phyloP scores from a whole-genome alignment of 2,888 invertebrate species.

The Philereme transversata region DNA sequence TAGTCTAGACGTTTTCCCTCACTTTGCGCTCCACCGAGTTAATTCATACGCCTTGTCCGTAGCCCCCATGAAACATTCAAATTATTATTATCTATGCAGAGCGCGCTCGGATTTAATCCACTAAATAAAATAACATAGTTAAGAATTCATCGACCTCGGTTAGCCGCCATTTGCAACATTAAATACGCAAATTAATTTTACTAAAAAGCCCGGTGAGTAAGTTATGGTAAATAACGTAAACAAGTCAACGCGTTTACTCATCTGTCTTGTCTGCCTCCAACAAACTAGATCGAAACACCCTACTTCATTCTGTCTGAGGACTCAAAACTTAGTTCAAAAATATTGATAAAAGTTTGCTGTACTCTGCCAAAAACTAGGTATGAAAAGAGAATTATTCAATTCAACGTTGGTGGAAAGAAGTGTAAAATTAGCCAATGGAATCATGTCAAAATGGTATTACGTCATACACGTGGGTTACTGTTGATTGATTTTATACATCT shows the following conservation, averaged over 20 bases:
- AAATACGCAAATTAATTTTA: conserved; percentile 75
- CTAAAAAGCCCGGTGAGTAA: conserved; percentile 62
- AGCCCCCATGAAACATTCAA: conserved; percentile 70
- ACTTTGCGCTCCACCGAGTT: conserved; percentile 58
- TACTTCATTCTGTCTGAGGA: too few species aligned
- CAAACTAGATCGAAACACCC: too few species aligned
- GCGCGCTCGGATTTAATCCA: conserved; percentile 69
- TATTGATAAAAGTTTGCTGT: too few species aligned
- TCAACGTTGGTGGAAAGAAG: too few species aligned
- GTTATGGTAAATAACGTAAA: conserved; percentile 64
- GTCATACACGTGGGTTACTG: too few species aligned
- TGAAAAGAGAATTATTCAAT: too few species aligned
- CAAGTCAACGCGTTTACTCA: background rate
- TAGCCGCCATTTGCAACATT: conserved; percentile 66
- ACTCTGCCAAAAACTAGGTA: too few species aligned
- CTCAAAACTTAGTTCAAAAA: too few species aligned
- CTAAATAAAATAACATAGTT: conserved; percentile 76
- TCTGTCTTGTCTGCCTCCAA: too few species aligned
- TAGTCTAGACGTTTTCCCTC: conserved; percentile 52
- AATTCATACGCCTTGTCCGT: conserved; percentile 65
- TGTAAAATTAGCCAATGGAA: too few species aligned
- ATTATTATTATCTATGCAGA: conserved; percentile 63
- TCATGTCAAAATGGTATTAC: too few species aligned
- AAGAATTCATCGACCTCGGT: conserved; percentile 73
- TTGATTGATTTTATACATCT: too few species aligned